phyloP scores from a whole-genome alignment of 2,888 invertebrate species.

The Suillia variegata region DNA sequence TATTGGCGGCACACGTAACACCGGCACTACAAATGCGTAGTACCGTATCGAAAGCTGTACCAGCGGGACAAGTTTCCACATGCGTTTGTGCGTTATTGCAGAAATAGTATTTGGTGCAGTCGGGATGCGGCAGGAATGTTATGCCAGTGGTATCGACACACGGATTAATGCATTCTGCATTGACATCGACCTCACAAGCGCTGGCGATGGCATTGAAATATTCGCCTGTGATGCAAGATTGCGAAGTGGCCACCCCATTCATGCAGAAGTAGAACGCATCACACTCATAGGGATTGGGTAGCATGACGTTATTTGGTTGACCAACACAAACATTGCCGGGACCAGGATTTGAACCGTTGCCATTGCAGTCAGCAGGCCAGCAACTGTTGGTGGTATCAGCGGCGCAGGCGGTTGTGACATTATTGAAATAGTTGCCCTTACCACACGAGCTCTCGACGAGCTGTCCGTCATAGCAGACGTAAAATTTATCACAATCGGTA shows the following conservation, averaged over 20 bases:
- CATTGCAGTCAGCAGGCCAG: slow-evolving; percentile 17
- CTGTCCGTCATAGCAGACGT: slow-evolving; percentile 38
- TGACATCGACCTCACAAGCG: slow-evolving; percentile 38
- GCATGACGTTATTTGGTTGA: slow-evolving; percentile 38
- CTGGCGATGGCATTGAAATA: slow-evolving; percentile 34
- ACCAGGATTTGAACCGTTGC: slow-evolving; percentile 28
- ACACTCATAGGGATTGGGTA: slow-evolving; percentile 42
- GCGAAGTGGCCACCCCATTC: slow-evolving; percentile 34
- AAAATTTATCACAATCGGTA: slow-evolving; percentile 40
- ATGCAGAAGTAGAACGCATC: slow-evolving; percentile 42
- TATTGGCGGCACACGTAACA: slow-evolving; percentile 32
- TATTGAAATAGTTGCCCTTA: slow-evolving; percentile 41
- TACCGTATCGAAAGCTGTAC: slow-evolving; percentile 37
- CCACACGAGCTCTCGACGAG: slow-evolving; percentile 43
- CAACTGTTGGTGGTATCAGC: slow-evolving; percentile 36
- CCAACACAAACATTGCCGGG: slow-evolving; percentile 39
- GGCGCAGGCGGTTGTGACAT: slow-evolving; percentile 30
- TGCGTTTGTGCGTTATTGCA: slow-evolving; percentile 40
- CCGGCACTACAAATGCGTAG: slow-evolving; percentile 32
- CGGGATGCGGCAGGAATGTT: slow-evolving; percentile 39
- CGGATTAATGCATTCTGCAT: slow-evolving; percentile 48
- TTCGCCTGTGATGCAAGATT: slow-evolving; percentile 34
- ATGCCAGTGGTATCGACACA: slow-evolving; percentile 34
- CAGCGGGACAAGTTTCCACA: slow-evolving; percentile 40
- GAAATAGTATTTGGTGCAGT: slow-evolving; percentile 47